Conservation (phyloP, 2,888 invertebrate genomes). For the Chrysodeixis includens region DNA sequence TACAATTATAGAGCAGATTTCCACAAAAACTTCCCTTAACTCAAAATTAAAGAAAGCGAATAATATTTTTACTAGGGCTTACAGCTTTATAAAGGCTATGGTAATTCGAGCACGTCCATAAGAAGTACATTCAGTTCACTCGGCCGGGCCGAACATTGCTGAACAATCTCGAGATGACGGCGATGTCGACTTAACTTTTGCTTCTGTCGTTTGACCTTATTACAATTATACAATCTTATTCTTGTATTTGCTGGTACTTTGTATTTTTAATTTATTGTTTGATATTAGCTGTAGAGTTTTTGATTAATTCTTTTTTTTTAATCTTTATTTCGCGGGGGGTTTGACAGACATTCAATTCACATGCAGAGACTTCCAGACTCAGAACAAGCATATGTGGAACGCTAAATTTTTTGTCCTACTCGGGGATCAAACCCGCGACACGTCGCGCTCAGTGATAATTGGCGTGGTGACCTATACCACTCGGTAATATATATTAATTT, state of each 20-base stretch:
- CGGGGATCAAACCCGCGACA: no score
- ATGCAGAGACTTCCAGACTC: no score
- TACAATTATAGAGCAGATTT: no score
- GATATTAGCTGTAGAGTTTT: no score
- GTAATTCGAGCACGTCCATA: slow-evolving; percentile 43
- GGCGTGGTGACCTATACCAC: no score
- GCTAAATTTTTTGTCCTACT: no score
- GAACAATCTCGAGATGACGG: slow-evolving; percentile 25
- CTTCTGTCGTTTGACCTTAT: slow-evolving; percentile 45
- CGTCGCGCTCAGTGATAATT: no score
- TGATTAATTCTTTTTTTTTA: no score
- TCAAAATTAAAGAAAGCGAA: slow-evolving; percentile 7
- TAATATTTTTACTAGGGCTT: neutral
- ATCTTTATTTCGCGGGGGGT: no score
- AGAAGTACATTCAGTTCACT: slow-evolving; percentile 27
- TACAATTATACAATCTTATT: slow-evolving; percentile 38
- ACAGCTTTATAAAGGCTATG: slow-evolving; percentile 11
- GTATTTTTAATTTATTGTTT: slow-evolving; percentile 1
- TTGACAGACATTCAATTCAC: no score
- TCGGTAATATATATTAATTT: no score
- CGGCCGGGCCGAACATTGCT: slow-evolving; percentile 41
- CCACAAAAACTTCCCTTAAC: neutral
- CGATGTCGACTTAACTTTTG: slow-evolving; percentile 44
- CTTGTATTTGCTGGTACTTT: slow-evolving; percentile 21
- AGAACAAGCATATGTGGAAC: no score